Base-by-base conservation (phyloP, 2,113 vertebrate genomes). In the Hydropotes inermis region DNA sequence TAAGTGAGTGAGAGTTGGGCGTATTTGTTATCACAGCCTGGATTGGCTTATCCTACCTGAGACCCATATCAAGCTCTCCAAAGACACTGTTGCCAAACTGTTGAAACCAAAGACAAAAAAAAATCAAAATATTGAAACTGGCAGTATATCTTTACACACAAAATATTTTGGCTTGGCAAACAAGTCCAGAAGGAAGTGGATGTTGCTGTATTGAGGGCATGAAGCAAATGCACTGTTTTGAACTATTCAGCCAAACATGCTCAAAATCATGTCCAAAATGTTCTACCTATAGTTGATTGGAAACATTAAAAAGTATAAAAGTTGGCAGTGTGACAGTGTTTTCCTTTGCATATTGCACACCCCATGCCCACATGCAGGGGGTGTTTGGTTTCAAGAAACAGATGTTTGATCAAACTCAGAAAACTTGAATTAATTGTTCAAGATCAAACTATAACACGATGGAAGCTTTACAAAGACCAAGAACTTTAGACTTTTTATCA, bases 141-240 rank as follows among this genome's bases (percentile, higher is more conserved):
- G 87, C 55, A 39, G 67, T 70, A 55, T 79, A 57, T 93, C n/a
- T 91, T 85, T 52, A 92, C 74, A 81, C 74, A 96, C 85, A 84
- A 97, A 96, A 97, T 97, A 94, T 94, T 98, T 96, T 91, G 74
- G 61, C 64, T 97, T 92, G 61, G 64, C 57, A 90, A 85, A 95
- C 81, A 70, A 9, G 54, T 64, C 54, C 36, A 85, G 91, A 91
- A 84, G 81, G 43, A 96, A 94, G 64, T 61, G 7, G 54, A 57
- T 82, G 52, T 36, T 47, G 43, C 85, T 96, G 47, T 97, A 86
- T 96, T 97, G 96, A 95, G 83, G 81, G n/a, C 58, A 90, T 6
- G 47, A 96, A 82, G n/a, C 52, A 92, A 97, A 87, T 55, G 74
- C 33, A 74, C 81, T 60, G 21, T 67, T 97, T 87, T 52, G 52